Base-by-base conservation (phyloP, 1,140 invertebrate species). In the Samia ricini region DNA sequence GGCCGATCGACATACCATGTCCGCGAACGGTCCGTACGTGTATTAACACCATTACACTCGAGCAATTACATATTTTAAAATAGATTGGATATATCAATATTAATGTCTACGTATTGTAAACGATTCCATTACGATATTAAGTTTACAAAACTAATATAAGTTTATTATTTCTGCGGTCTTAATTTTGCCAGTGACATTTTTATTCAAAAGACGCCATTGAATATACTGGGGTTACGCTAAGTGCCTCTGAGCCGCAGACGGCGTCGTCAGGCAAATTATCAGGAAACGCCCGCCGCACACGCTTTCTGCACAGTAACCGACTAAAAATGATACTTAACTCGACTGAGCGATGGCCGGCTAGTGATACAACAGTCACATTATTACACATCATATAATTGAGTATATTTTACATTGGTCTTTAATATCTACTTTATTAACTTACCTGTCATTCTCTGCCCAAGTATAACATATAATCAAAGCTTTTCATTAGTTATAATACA, bases 281-380 rank as follows among this genome's bases (percentile, higher is more conserved):
- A 74, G 59, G 69, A 73, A 75, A 74, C 80, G 71, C 74, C 73
- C 61, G 72, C 73, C 61, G 72, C 73, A 68, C 76, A 86, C 81
- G 83, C 82, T 86, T 86, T 86, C 83, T 86, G 83, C 74, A 79
- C 81, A 65, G 60, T 86, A 85, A 81, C 54, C 66, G 70, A 69
- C 61, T 76, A 74, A 83, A 67, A 77, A 79, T 77, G 68, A 79
- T 77, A 79, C 68, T 82, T 77, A 76, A 62, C n/a, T n/a, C 66
- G 56, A 68, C 59, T 62, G 60, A 59, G 51, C 56, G 60, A 70
- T 64, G 56, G 70, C 66, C 61, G 65, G 60, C 63, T 51, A 26
- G 56, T 66, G 60, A 61, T 61, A 68, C 65, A 66, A 70, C 68
- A 60, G 24, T 62, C 56, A 8, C 58, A 33, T 56, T 57, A 61